Evolutionary conservation across 2,888 invertebrate genomes (phyloP).

Genomic region (Leptopterna dolabrata): DNA sequence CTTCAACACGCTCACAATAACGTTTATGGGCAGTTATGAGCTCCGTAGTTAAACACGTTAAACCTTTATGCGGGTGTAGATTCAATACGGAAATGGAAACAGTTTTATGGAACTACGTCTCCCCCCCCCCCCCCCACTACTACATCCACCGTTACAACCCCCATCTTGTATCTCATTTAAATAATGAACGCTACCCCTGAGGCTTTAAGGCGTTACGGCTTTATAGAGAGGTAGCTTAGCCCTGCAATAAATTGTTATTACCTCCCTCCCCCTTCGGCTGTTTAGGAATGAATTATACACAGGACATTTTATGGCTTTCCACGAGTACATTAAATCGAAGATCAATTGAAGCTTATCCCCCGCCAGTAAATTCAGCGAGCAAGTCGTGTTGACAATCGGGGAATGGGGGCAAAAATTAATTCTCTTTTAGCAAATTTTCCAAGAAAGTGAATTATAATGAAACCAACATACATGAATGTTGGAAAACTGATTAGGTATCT

Average conservation of each 20-base stretch:
- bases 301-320: neutral
- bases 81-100: conserved; percentile 7
- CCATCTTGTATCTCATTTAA: neutral
- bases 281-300: neutral
- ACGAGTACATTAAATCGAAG: neutral
- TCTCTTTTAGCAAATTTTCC: too few relatives aligned
- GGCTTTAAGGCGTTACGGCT: neutral
- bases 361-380: too few relatives aligned
- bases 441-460: too few relatives aligned
- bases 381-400: too few relatives aligned
- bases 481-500: too few relatives aligned
- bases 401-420: too few relatives aligned
- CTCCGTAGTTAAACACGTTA: neutral
- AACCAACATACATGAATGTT: too few relatives aligned
- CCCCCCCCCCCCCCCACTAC: neutral
- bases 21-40: neutral
- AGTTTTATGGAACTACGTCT: neutral
- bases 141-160: too few relatives aligned
- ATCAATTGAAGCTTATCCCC: too few relatives aligned
- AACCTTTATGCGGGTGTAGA: neutral
- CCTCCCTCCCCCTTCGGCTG: neutral
- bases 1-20: neutral
- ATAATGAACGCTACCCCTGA: neutral
- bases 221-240: neutral
- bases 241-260: neutral